Evolutionary conservation across 2,888 invertebrate species (phyloP), one percentile per base, ranked within the genome.

Genomic region (Scrobipalpa atriplicella): DNA sequence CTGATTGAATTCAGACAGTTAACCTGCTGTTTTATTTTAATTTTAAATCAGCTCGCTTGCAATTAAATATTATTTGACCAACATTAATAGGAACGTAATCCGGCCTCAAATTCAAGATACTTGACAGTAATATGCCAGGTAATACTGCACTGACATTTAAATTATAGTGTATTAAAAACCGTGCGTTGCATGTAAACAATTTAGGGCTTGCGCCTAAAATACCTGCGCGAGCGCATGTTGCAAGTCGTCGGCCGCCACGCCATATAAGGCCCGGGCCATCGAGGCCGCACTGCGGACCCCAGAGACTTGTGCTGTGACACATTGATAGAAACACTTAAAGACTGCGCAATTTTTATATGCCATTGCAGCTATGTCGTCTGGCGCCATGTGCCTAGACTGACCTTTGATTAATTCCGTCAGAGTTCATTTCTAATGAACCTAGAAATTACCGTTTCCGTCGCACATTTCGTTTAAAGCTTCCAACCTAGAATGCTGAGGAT

Each of bases 161-260:
- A 68, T 51, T 52, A 19, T 36, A 9, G 38, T 64, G 36, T 56
- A 66, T 65, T 62, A 62, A 68, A 68, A 68, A 47, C 76, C 71
- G 72, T 72, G 72, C 65, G 73, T 76, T 80, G 79, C 76, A 77
- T 74, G 84, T 83, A 80, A 84, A 86, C 81, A 86, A 84, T 84
- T 84, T 85, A 86, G 86, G 83, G 86, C 81, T 80, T 78, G 82
- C 72, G 78, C 80, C 85, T 85, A 82, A 86, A 86, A 85, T 84
- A 84, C 81, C 78, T 79, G 79, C 75, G 73, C 74, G 81, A 82
- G 82, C 78, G 83, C 80, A 82, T 81, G 79, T 78, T 73, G 82
- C 77, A 78, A 81, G 79, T 70, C 74, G 86, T 79, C 75, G 87
- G 78, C 88, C 89, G 84, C 79, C 85, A 82, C 76, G 75, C 91